Evolutionary conservation across 1,140 invertebrate species (phyloP).

Genomic region (Coenobita brevimanus): DNA sequence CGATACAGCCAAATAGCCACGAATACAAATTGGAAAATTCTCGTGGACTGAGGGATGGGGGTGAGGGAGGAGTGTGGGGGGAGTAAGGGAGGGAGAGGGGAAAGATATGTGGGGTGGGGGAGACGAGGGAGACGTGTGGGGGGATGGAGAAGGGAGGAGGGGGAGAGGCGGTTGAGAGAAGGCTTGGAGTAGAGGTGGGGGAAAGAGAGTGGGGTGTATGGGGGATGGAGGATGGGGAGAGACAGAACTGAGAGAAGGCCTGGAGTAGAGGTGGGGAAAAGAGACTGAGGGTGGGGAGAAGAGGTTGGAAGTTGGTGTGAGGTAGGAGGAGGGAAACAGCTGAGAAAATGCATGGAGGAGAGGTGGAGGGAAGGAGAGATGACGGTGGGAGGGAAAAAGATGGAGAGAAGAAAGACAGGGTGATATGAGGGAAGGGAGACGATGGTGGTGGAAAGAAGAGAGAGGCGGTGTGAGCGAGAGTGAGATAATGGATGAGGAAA

Average conservation of each 20-base stretch:
- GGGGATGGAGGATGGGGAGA: too few relatives aligned
- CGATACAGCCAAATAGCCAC: conserved; percentile 54
- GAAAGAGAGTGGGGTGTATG: too few relatives aligned
- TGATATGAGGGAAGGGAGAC: conserved; percentile 31
- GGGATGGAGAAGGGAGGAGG: too few relatives aligned
- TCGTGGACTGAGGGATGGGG: background rate
- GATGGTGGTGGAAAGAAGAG: background rate
- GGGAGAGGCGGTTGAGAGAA: too few relatives aligned
- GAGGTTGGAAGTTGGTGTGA: too few relatives aligned
- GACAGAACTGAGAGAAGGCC: too few relatives aligned
- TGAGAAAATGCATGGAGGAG: too few relatives aligned
- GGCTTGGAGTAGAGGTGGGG: too few relatives aligned
- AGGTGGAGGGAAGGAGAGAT: background rate
- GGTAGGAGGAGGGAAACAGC: too few relatives aligned
- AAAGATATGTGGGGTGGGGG: background rate
- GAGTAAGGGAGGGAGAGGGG: conserved; percentile 13
- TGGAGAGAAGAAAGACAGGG: too few relatives aligned
- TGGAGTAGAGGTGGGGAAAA: too few relatives aligned
- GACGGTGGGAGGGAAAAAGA: background rate
- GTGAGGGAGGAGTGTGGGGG: background rate
- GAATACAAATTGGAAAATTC: conserved; percentile 67
- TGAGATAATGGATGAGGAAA: background rate
- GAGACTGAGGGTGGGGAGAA: too few relatives aligned
- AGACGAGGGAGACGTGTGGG: background rate
- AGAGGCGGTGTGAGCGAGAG: background rate